Evolutionary conservation across 2,113 vertebrate genomes (phyloP), one percentile per base, ranked within the genome.

Genomic region (Scolopax mira): DNA sequence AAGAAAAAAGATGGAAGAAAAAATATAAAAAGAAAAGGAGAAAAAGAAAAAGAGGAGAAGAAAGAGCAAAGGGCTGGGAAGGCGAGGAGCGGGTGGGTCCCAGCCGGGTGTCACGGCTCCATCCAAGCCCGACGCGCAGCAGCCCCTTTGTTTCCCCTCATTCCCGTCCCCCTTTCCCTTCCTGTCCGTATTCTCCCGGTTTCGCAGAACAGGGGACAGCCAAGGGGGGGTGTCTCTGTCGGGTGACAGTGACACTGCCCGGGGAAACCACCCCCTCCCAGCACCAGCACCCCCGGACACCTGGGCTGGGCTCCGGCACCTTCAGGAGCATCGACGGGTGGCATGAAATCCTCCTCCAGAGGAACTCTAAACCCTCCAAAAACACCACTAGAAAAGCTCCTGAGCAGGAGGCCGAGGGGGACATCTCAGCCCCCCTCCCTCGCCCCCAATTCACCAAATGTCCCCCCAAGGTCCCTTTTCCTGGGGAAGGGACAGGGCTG

Each of bases 131-230:
- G 9, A 2, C 6, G 7, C 70, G 51, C 89, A 35, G 73, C 92
- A 67, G 75, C 33, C 9, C 39, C 79, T 96, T 92, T 85, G 77
- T 39, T 71, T 27, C 85, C 49, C 39, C 39, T 2, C 13, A 1
- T 48, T 41, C 18, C 46, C 5, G 1, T 23, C 22, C 9, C 44
- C 16, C 7, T 25, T 44, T 14, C 64, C 73, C 8, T 12, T 19
- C 35, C 49, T 31, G 9, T 10, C 46, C 7, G 1, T 28, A 39
- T 41, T 6, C n/a, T 30, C 21, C 28, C 1, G 0, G 3, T 55
- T 79, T 7, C 16, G 24, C 35, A 10, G 52, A 18, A 1, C 35
- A 14, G 15, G 74, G 15, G 27, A 2, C 16, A 15, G 41, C 46
- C 31, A 30, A 9, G n/a, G 54, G 13, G 23, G 15, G 23, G 23